Evolutionary conservation across 2,113 vertebrate species (phyloP), one percentile per base, ranked within the genome.

Genomic region (Sinocyclocheilus grahami): DNA sequence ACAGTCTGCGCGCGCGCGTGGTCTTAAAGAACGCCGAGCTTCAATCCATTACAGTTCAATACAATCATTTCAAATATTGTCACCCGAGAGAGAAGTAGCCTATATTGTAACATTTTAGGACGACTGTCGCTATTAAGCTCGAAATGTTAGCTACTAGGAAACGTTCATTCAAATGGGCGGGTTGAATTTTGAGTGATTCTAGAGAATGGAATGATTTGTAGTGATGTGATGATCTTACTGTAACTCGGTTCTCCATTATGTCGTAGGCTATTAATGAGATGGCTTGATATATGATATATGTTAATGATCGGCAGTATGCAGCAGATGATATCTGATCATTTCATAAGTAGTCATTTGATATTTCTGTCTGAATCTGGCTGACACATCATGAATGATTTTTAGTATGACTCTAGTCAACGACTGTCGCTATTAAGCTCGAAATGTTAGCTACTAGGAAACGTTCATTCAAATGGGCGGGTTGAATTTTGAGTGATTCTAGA

Each of bases 21-120:
- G 80, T 82, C 63, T 82, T 82, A 82, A 82, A 82, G 63, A 53
- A 48, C 63, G 65, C 27, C 80, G 39, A 53, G 7, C 27, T 2
- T n/a, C 4, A 60, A 62, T 13, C 22, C 22, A 8, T 58, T 10
- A 22, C 14, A 58, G 3, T 20, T 58, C 16, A 58, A 7, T 39
- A 3, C 4, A 72, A 22, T 11, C 2, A 37, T 37, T 12, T 63
- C 11, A n/a, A n/a, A 1, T 62, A 63, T 63, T 63, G 10, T 60
- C 0, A 60, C 18, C 18, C 18, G 55, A 60, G 18, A 60, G 9
- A 0, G 20, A 60, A 22, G 18, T 60, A 12, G n/a, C n/a, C n/a
- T 63, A 16, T 67, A 14, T 20, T 30, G 63, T 67, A 67, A 14
- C 5, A 67, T 30, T 30, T 69, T 69, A 7, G 18, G 20, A 60